Percentiles rank a stretch among this genome's conserved stretches.
Evolutionary conservation across 2,797 vertebrate species (phyloP).

Genomic region (Eulemur coronatus): DNA sequence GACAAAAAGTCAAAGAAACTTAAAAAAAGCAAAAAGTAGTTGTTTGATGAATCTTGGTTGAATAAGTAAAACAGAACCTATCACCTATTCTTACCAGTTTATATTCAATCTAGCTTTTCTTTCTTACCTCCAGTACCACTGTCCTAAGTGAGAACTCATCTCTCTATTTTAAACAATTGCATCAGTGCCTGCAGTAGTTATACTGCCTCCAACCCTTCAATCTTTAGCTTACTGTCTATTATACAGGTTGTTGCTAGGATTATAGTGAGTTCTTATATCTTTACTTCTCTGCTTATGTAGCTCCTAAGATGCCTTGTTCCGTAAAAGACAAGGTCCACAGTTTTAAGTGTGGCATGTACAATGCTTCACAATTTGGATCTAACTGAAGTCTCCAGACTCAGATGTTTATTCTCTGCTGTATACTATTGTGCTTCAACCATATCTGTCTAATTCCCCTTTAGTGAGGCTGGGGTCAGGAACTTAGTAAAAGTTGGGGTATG

Average conservation of each 20-base stretch:
- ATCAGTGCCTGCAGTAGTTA: background rate
- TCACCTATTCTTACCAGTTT: background rate
- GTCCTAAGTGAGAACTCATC: background rate
- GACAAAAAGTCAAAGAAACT: background rate
- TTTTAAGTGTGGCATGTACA: background rate
- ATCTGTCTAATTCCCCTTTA: background rate
- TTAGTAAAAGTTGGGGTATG: background rate
- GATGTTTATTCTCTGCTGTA: background rate
- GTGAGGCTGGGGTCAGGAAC: background rate
- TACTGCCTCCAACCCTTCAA: background rate
- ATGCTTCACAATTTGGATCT: background rate
- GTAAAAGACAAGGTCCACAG: background rate
- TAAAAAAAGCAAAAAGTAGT: background rate
- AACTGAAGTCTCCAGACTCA: background rate
- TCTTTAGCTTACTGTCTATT: background rate
- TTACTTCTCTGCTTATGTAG: background rate
- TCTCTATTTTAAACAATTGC: background rate
- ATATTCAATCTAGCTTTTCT: background rate
- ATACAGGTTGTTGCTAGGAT: background rate
- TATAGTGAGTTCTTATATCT: background rate
- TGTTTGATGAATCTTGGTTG: background rate
- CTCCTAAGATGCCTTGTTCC: background rate
- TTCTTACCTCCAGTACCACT: background rate
- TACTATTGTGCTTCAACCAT: background rate
- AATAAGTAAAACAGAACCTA: background rate